phyloP scores from a whole-genome alignment of 1,140 invertebrate species.

The Drosophila subobscura region DNA sequence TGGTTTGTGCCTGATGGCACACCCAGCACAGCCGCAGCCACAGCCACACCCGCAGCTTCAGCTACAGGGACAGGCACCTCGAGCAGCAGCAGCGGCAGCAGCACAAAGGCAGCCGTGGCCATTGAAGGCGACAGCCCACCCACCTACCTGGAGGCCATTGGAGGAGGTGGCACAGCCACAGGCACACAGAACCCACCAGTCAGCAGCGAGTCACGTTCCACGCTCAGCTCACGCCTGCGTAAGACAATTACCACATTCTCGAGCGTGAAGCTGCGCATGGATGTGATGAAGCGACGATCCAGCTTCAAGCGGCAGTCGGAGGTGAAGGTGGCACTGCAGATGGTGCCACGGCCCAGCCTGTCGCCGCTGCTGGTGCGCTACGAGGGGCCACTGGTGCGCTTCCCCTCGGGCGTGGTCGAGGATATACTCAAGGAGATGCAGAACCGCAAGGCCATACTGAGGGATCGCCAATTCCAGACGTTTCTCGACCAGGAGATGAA shows the following conservation, averaged over 20 bases:
- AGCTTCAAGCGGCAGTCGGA: slow-evolving; percentile 70
- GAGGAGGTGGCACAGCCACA: slow-evolving; percentile 3
- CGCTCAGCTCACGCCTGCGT: slow-evolving; percentile 59
- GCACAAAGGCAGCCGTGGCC: slow-evolving; percentile 31
- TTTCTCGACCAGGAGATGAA: slow-evolving; percentile 85
- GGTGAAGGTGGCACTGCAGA: slow-evolving; percentile 71
- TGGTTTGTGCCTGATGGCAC: slow-evolving; percentile 66
- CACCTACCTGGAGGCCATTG: slow-evolving; percentile 76
- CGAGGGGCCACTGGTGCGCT: slow-evolving; percentile 76
- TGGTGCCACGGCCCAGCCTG: slow-evolving; percentile 76
- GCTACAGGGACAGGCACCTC: background rate
- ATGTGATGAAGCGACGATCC: slow-evolving; percentile 70
- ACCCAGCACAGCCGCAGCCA: background rate
- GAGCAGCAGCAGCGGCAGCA: background rate
- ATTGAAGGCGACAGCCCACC: slow-evolving; percentile 77
- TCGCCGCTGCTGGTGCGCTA: slow-evolving; percentile 72
- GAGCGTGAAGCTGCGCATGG: slow-evolving; percentile 69
- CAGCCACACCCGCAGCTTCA: background rate
- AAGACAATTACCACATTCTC: slow-evolving; percentile 68
- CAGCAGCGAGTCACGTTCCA: slow-evolving; percentile 33
- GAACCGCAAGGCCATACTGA: slow-evolving; percentile 84
- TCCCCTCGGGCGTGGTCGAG: slow-evolving; percentile 84
- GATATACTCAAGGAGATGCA: slow-evolving; percentile 85
- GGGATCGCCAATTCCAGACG: slow-evolving; percentile 85
- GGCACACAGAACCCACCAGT: background rate